phyloP scores from a whole-genome alignment of 2,888 invertebrate species.

The Scaptomyza tumidula region DNA sequence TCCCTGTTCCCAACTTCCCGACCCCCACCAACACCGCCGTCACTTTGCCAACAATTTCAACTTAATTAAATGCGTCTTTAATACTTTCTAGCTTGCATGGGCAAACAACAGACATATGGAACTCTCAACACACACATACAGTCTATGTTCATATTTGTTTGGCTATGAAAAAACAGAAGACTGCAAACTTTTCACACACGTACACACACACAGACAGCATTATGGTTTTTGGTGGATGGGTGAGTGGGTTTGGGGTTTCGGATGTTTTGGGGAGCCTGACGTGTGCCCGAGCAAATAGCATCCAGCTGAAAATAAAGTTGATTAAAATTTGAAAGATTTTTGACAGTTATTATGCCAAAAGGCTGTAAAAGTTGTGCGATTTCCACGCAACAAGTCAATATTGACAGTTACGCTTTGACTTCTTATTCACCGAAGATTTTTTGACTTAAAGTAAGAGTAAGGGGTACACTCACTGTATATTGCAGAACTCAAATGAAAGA shows the following conservation, averaged over 20 bases:
- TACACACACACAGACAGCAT: not conserved
- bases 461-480: too few relatives aligned
- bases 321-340: constrained; percentile 79
- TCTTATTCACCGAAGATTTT: not conserved
- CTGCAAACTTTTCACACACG: constrained; percentile 51
- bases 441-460: too few relatives aligned
- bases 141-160: constrained; percentile 73
- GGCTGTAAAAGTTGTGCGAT: constrained; percentile 63
- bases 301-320: constrained; percentile 71
- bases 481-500: too few relatives aligned
- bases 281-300: constrained; percentile 55
- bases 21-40: constrained; percentile 6
- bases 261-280: constrained; percentile 7
- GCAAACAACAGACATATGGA: constrained; percentile 36
- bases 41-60: constrained; percentile 76
- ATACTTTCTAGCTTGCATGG: constrained; percentile 60
- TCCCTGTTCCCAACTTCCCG: not conserved
- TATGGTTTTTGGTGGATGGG: not conserved
- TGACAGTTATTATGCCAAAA: constrained; percentile 76
- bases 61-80: constrained; percentile 80
- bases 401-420: constrained; percentile 61
- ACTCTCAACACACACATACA: constrained; percentile 50
- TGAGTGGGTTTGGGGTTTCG: not conserved
- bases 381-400: constrained; percentile 69
- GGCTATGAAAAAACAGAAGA: constrained; percentile 64